A percentile compares a stretch with the other conserved stretches of the same genome.
These are phyloP conservation scores for Zalophus californianus DNA, from an alignment of 2,797 vertebrate species.

Conservation along the genomic window DNA sequence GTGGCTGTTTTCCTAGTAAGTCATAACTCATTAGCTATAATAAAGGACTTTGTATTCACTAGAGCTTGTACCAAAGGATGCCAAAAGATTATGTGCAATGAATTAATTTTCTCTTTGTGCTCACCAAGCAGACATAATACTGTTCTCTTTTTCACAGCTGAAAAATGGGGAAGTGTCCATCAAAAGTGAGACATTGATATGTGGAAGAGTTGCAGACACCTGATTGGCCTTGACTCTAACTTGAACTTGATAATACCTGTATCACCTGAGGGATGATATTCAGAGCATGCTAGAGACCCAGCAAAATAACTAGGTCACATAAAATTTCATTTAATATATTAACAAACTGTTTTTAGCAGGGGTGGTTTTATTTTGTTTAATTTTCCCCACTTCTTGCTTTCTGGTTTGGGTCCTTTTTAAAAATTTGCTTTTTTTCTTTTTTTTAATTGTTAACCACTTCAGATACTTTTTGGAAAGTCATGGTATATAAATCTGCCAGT, in stretches of 20 bases:
- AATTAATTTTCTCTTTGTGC: not conserved
- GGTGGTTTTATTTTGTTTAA: not conserved
- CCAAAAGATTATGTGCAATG: not conserved
- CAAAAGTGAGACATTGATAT: not conserved
- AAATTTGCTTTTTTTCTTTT: not conserved
- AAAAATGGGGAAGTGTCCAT: constrained; percentile 24
- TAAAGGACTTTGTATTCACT: not conserved
- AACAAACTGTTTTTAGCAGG: not conserved
- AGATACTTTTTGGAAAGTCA: constrained; percentile 53
- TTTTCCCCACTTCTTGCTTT: constrained; percentile 36
- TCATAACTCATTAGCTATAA: not conserved
- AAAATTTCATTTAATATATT: not conserved
- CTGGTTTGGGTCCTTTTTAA: constrained; percentile 24
- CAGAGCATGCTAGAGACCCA: not conserved
- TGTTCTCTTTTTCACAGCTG: constrained; percentile 16
- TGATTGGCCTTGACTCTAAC: not conserved
- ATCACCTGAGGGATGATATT: not conserved
- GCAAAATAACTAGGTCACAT: not conserved
- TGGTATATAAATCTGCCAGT: constrained; percentile 45
- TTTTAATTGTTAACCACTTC: not conserved
- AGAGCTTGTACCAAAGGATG: not conserved
- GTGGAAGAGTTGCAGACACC: not conserved
- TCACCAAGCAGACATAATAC: not conserved
- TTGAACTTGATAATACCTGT: not conserved
- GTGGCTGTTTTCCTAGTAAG: not conserved